Base-by-base conservation (phyloP, 2,113 vertebrate species). In the Aphyosemion australe region DNA sequence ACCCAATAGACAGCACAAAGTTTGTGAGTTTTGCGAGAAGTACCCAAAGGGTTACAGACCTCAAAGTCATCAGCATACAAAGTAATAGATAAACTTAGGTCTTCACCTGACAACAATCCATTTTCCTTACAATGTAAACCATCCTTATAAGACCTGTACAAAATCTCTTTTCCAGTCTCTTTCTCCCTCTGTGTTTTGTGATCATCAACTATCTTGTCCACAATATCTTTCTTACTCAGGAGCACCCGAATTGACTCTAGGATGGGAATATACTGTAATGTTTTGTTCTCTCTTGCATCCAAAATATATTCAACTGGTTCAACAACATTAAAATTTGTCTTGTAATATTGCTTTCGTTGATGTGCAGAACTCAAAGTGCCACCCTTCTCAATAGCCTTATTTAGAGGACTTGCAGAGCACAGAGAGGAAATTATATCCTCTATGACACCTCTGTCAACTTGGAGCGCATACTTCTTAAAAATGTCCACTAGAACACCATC, bases 291-390 rank as follows among this genome's bases (percentile, higher is more conserved):
- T 61, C 18, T 54, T 1, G 16, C 16, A 68, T 65, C 50, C 21
- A 65, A 45, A 45, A 54, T 65, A 65, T 54, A 65, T 65, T 65
- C 50, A 32, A 34, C 2, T 34, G 50, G 50, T 34, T 54, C 50
- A 45, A 65, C 50, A 32, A 54, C 16, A 54, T 65, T 34, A 54
- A 46, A 34, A 3, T 54, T 65, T 46, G 62, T 7, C 41, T 46
- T 45, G n/a, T 65, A 54, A 54, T 54, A 46, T 19, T 65, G 21
- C 41, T 45, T 19, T 19, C 12, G 12, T 47, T 55, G 42, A 46
- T 37, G 55, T 47, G 63, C 8, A 47, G 63, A 65, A 65, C 37
- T 66, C 64, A 66, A 66, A 66, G 45, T 52, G 0, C 64, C 64
- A 57, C 1, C 45, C 19, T 49, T 66, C 53, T 53, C 42, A 54